Conservation (phyloP, 1,140 invertebrate genomes). For the Trichonephila clavata region DNA sequence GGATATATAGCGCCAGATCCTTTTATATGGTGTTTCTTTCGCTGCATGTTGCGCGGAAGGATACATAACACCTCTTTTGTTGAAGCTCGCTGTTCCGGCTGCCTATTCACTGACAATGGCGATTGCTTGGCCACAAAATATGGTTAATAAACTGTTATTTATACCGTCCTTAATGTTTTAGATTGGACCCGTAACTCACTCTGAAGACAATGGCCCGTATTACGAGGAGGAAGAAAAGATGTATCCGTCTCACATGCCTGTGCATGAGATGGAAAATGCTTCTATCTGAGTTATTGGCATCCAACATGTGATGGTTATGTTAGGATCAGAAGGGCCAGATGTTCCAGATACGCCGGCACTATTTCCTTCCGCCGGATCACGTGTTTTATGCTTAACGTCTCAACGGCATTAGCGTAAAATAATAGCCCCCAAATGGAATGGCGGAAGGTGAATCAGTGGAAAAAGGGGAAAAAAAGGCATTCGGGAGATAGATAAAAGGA, state of each 20-base stretch:
- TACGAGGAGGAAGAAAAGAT: conserved; percentile 13
- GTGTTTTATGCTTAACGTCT: conserved; percentile 61
- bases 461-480: conserved; percentile 11
- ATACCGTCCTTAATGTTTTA: conserved; percentile 74
- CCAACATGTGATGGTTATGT: conserved; percentile 74
- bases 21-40: background rate
- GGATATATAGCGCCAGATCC: conserved; percentile 22
- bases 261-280: conserved; percentile 53
- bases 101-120: conserved; percentile 72
- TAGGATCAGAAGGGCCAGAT: conserved; percentile 59
- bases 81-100: conserved; percentile 40
- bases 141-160: conserved; percentile 77
- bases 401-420: conserved; percentile 46
- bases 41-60: conserved; percentile 51
- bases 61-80: conserved; percentile 66
- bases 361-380: conserved; percentile 68
- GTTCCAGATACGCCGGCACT: conserved; percentile 59
- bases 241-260: conserved; percentile 9
- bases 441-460: background rate
- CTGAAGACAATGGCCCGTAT: conserved; percentile 11
- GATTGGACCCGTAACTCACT: conserved; percentile 71
- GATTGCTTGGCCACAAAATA: conserved; percentile 71
- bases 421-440: conserved; percentile 46
- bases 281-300: conserved; percentile 70
- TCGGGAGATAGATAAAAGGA: background rate